Evolutionary conservation across 1,140 invertebrate species (phyloP), one percentile per base, ranked within the genome.

Genomic region (Melipona quadrifasciata): DNA sequence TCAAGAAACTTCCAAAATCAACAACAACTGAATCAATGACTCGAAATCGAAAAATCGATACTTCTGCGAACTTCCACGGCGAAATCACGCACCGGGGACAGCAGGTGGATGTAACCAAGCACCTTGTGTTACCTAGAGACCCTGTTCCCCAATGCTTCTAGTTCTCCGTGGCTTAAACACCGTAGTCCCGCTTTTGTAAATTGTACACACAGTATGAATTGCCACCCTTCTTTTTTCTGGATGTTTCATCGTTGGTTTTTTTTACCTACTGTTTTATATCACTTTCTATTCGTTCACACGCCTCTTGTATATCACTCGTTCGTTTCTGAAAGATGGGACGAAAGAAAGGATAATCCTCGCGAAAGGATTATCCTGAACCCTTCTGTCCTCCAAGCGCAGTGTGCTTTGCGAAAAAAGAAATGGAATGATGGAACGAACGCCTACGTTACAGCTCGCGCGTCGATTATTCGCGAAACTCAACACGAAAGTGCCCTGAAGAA

Each of bases 401-500:
- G 1, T 24, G 6, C 34, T 17, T 53, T 17, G 51, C n/a, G 16
- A 61, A 17, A 47, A 47, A 17, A 17, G 19, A 3, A 53, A 16
- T n/a, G 2, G 11, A 8, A 19, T 24, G 21, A 70, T 57, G 82
- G 55, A 83, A 87, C 27, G 16, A 51, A 51, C 34, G 67, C 77
- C 31, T 27, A 51, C 90, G 85, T 93, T 94, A 84, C 92, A 98
- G 97, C 97, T 85, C 97, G 97, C 82, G 96, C 97, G 84, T 97
- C 96, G 1, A 98, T 99, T 86, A 98, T 99, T 89, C 96, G 97
- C 86, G 99, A 99, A 74, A 98, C 98, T 21, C 98, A 99, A 95
- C 98, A 99, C 89, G 98, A 99, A 93, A 98, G 98, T 93, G 98
- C 98, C 65, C 94, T 98, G 86, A 96, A 98, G 87, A 98, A 99